Evolutionary conservation across 2,888 invertebrate species (phyloP), one percentile per base, ranked within the genome.

Genomic region (Desoria tigrina): DNA sequence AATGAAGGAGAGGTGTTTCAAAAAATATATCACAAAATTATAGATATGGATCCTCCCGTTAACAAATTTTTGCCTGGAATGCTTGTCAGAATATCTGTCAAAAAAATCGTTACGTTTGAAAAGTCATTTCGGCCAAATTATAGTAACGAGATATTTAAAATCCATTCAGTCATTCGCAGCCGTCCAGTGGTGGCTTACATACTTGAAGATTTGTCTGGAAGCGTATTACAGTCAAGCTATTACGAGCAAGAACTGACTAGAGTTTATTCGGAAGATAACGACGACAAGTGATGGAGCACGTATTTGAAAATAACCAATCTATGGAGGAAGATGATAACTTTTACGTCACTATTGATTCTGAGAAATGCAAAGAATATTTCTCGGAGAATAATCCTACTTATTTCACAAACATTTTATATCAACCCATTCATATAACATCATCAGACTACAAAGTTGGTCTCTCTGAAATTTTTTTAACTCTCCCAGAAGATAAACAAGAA

Each of bases 361-460:
- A n/a, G n/a, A n/a, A n/a, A n/a, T n/a, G n/a, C n/a, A n/a, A n/a
- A n/a, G n/a, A n/a, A n/a, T 49, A 49, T 6, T 63, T 50, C 26
- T 57, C 50, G 2, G 2, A 23, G 11, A 57, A 57, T n/a, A 23
- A n/a, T 0, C 11, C 53, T 2, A 42, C 58, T 14, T 24, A 16
- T 11, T 64, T 64, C 45, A 11, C 53, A 42, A 59, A 53, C 23
- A 6, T 6, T n/a, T 27, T 59, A 3, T 64, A n/a, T n/a, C n/a
- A n/a, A n/a, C n/a, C n/a, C n/a, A n/a, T n/a, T n/a, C n/a, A n/a
- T n/a, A n/a, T n/a, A n/a, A n/a, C n/a, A n/a, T n/a, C n/a, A n/a
- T n/a, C n/a, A n/a, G n/a, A n/a, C n/a, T n/a, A 53, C 27, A 59
- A 64, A 49, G 64, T 64, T 2, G 64, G 59, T 14, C 23, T 64